A percentile compares a stretch with the other conserved stretches of the same genome.
Conservation (phyloP, 2,113 vertebrate genomes). For the Gyps fulvus region DNA sequence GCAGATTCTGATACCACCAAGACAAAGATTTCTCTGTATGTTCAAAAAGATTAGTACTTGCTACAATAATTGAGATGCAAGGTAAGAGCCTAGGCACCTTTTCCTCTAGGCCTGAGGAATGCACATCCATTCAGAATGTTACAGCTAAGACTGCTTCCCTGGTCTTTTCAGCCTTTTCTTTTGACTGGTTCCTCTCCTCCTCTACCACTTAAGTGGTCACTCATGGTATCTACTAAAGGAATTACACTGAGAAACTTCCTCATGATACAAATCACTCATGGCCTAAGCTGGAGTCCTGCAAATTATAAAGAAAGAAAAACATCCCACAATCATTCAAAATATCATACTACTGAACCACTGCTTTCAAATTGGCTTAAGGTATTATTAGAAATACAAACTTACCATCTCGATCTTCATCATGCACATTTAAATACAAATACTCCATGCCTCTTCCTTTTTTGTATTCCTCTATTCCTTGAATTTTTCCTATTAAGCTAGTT, state of each 20-base stretch:
- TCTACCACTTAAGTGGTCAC: neutral
- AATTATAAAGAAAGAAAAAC: neutral
- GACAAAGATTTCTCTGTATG: neutral
- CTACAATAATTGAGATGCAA: neutral
- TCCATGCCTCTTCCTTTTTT: constrained; percentile 98
- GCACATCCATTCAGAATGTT: neutral
- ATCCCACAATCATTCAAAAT: neutral
- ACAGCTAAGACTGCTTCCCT: neutral
- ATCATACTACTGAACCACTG: neutral
- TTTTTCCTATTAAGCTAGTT: constrained; percentile 94
- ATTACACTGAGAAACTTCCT: neutral
- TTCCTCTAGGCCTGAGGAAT: neutral
- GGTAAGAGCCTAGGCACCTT: neutral
- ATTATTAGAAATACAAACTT: constrained; percentile 47
- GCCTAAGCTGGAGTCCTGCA: neutral
- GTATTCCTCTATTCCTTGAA: constrained; percentile 94
- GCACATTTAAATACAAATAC: constrained; percentile 94
- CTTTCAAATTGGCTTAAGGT: neutral
- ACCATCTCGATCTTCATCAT: constrained; percentile 98
- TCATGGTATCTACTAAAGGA: neutral
- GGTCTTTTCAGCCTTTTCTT: neutral
- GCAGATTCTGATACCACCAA: neutral
- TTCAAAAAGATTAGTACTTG: neutral
- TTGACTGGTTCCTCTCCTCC: neutral
- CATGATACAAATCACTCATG: neutral